Percentiles rank a stretch among this genome's conserved stretches.
Evolutionary conservation across 2,797 vertebrate genomes (phyloP).

Genomic region (Coluber constrictor): DNA sequence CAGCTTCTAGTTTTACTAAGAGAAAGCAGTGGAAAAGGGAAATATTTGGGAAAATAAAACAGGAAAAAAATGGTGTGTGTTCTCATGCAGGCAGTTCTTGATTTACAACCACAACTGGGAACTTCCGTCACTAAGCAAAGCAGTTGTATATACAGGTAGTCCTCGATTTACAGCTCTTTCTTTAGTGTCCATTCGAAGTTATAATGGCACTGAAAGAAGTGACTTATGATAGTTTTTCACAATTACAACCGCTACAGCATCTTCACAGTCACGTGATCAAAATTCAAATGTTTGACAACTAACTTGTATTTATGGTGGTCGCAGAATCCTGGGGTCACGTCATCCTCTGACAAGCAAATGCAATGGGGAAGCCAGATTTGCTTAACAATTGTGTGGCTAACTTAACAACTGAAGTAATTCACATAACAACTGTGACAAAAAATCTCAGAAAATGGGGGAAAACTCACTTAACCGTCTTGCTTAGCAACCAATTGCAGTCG

Average conservation of each 20-base stretch:
- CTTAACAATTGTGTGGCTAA: not conserved
- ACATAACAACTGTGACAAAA: not conserved
- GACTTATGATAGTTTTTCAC: not conserved
- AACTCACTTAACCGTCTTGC: not conserved
- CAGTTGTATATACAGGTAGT: not conserved
- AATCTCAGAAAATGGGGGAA: not conserved
- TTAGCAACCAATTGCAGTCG: not conserved
- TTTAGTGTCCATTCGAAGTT: not conserved
- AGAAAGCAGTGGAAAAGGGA: not conserved
- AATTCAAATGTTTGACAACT: not conserved
- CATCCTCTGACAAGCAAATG: not conserved
- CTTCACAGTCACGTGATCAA: not conserved
- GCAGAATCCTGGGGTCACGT: not conserved
- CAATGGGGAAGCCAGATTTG: not conserved
- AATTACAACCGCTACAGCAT: not conserved
- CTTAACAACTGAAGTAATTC: not conserved
- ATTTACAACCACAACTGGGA: not conserved
- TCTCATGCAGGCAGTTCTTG: not conserved
- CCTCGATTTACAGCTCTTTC: not conserved
- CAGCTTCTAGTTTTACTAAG: not conserved
- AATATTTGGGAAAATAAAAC: not conserved
- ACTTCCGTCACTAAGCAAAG: not conserved
- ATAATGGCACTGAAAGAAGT: not conserved
- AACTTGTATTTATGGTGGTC: not conserved
- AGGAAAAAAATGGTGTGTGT: not conserved